phyloP scores from a whole-genome alignment of 2,888 invertebrate species.

The Hermaeophaga mercurialis region DNA sequence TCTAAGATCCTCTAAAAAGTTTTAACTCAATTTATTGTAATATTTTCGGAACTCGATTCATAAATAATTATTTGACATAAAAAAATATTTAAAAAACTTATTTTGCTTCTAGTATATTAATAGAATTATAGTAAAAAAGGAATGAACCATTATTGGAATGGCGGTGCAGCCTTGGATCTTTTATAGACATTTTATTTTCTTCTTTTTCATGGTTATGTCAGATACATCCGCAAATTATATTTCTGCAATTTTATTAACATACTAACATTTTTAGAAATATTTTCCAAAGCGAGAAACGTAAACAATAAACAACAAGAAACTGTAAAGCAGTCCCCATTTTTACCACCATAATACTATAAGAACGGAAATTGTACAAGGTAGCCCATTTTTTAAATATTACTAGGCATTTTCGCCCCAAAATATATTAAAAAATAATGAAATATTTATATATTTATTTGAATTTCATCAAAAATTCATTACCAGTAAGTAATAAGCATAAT shows the following conservation, averaged over 20 bases:
- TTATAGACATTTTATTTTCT: slow-evolving; percentile 7
- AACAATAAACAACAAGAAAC: slow-evolving; percentile 5
- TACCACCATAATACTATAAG: background rate
- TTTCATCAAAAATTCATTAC: no score
- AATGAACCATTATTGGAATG: slow-evolving; percentile 10
- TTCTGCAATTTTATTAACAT: slow-evolving; percentile 14
- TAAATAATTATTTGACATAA: no score
- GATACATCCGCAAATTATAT: slow-evolving; percentile 11
- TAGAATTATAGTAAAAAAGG: slow-evolving; percentile 3
- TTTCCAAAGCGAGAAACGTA: background rate
- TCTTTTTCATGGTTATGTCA: background rate
- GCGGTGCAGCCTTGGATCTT: background rate
- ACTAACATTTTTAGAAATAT: slow-evolving; percentile 12
- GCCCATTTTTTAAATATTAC: no score
- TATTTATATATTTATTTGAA: no score
- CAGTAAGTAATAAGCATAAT: no score
- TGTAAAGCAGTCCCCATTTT: background rate
- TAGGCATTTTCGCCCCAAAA: no score
- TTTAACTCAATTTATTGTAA: no score
- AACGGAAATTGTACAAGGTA: background rate
- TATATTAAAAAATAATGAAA: no score
- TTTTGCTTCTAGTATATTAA: no score
- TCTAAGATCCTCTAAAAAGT: no score
- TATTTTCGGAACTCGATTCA: no score
- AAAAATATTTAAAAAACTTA: no score